These are phyloP conservation scores for Macaria liturata DNA, from an alignment of 2,888 invertebrate species.

Conservation along the genomic window DNA sequence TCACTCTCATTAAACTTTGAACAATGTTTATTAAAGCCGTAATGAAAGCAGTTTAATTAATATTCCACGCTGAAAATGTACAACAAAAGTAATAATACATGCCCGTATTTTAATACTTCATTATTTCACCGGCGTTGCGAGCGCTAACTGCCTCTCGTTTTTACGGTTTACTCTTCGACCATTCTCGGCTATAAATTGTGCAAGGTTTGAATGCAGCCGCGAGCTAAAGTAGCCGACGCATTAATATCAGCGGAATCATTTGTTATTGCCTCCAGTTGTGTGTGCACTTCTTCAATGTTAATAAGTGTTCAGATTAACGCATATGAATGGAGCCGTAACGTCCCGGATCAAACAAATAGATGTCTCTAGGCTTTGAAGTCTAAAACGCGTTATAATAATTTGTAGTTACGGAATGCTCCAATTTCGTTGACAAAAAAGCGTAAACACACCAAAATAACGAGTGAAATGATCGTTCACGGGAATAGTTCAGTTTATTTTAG, in stretches of 20 bases:
- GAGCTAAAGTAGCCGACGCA: slow-evolving; percentile 59
- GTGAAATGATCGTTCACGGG: slow-evolving; percentile 66
- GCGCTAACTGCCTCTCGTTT: slow-evolving; percentile 67
- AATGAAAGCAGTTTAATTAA: too few species aligned
- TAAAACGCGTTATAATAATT: slow-evolving; percentile 47
- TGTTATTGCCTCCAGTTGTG: slow-evolving; percentile 58
- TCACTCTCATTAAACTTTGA: too few species aligned
- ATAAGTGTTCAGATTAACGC: slow-evolving; percentile 44
- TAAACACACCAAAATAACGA: slow-evolving; percentile 71
- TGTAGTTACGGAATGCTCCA: slow-evolving; percentile 47
- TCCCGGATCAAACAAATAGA: slow-evolving; percentile 44
- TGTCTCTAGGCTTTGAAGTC: slow-evolving; percentile 55
- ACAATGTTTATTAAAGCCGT: too few species aligned
- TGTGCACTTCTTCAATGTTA: slow-evolving; percentile 45
- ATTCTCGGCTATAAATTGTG: slow-evolving; percentile 64
- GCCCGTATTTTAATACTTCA: slow-evolving; percentile 40
- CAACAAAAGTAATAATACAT: too few species aligned
- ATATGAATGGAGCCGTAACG: slow-evolving; percentile 49
- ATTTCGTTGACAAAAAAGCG: slow-evolving; percentile 59
- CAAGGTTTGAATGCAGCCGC: slow-evolving; percentile 58
- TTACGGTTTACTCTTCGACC: slow-evolving; percentile 72
- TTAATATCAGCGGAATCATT: slow-evolving; percentile 66
- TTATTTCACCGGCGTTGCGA: slow-evolving; percentile 60
- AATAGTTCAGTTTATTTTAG: slow-evolving; percentile 72
- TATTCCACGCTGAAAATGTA: too few species aligned